Evolutionary conservation across 2,797 vertebrate genomes (phyloP).

Genomic region (Sebastes minor): DNA sequence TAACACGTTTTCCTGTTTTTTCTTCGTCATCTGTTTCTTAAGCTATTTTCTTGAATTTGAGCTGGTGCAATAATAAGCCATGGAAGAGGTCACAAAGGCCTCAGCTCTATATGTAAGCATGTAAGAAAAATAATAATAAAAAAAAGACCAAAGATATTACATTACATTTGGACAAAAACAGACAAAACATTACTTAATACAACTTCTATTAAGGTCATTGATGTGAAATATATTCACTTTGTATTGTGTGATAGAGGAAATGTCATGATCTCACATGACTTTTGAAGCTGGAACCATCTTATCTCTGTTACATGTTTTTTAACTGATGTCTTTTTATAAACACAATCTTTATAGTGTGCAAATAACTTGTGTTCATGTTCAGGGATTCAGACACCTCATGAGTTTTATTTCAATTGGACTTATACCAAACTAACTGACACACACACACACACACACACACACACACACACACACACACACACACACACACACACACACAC

Average conservation of each 20-base stretch:
- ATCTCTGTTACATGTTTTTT: slow-evolving; percentile 28
- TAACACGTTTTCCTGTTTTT: neutral
- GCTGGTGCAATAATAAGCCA: slow-evolving; percentile 60
- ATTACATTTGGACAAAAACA: slow-evolving; percentile 18
- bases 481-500: neutral
- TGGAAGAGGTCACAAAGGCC: slow-evolving; percentile 2
- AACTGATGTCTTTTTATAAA: slow-evolving; percentile 14
- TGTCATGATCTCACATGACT: neutral
- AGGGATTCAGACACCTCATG: slow-evolving; percentile 54
- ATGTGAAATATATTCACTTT: slow-evolving; percentile 35
- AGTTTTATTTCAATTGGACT: slow-evolving; percentile 24
- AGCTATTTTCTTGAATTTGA: slow-evolving; percentile 40
- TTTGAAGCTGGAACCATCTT: slow-evolving; percentile 46
- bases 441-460: too few relatives aligned
- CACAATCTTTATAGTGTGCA: slow-evolving; percentile 16
- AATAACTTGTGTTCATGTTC: slow-evolving; percentile 42
- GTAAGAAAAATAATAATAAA: neutral
- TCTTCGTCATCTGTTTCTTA: neutral
- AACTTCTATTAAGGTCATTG: neutral
- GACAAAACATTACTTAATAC: neutral
- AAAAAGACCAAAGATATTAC: slow-evolving; percentile 57
- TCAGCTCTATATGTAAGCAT: slow-evolving; percentile 5
- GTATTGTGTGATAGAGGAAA: slow-evolving; percentile 13
- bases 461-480: too few relatives aligned
- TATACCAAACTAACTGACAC: slow-evolving; percentile 26